These are phyloP conservation scores for Diceros bicornis DNA, from an alignment of 2,797 vertebrate species.

Conservation along the genomic window DNA sequence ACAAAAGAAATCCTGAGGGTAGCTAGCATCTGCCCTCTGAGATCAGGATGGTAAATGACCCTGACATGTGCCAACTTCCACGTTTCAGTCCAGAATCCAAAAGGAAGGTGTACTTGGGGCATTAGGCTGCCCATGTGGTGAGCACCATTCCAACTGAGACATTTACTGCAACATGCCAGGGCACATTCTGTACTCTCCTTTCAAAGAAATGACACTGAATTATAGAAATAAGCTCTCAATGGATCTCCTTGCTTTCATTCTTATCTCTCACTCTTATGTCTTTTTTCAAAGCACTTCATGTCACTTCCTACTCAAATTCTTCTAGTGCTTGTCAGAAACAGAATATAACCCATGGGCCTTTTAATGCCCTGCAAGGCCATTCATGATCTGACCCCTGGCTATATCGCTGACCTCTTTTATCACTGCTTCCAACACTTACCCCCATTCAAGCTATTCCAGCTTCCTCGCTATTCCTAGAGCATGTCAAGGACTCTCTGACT, in stretches of 20 bases:
- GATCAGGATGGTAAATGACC: constrained; percentile 22
- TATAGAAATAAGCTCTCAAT: neutral
- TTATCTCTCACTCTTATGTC: neutral
- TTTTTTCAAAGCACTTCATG: constrained; percentile 9
- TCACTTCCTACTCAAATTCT: neutral
- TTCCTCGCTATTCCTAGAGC: neutral
- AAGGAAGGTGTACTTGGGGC: neutral
- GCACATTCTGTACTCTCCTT: neutral
- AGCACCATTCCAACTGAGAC: neutral
- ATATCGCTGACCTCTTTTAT: neutral
- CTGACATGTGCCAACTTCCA: neutral
- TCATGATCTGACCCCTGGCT: neutral
- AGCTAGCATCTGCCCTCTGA: constrained; percentile 36
- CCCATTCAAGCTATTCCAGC: neutral
- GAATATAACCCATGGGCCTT: neutral
- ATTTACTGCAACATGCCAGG: neutral
- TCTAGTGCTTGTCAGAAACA: neutral
- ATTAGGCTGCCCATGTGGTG: neutral
- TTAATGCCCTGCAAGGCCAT: neutral
- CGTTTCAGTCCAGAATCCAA: neutral
- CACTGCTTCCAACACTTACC: neutral
- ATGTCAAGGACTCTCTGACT: neutral
- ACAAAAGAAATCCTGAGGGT: constrained; percentile 79
- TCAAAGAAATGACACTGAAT: constrained; percentile 4
- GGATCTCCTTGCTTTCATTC: neutral